A percentile compares a stretch with the other conserved stretches of the same genome.
Evolutionary conservation across 2,113 vertebrate species (phyloP).

Genomic region (Carettochelys insculpta): DNA sequence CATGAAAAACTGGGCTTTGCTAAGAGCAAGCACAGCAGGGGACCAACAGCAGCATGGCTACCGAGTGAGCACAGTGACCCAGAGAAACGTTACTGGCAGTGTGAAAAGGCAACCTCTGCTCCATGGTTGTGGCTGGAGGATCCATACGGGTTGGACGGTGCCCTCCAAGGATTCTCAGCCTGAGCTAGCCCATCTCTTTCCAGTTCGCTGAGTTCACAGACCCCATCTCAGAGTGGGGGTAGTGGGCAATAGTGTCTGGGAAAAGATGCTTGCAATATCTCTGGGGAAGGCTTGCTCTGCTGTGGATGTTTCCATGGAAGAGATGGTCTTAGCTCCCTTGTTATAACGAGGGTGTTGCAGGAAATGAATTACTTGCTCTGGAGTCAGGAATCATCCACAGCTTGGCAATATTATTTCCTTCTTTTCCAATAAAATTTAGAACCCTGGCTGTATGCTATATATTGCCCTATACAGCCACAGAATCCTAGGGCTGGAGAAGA

Average conservation of each 20-base stretch:
- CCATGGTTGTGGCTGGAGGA: background rate
- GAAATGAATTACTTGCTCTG: background rate
- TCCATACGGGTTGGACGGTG: background rate
- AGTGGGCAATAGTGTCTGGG: background rate
- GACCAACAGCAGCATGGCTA: background rate
- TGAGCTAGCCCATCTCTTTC: background rate
- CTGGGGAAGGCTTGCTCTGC: background rate
- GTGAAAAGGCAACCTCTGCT: no score
- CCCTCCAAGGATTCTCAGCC: background rate
- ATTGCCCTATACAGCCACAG: background rate
- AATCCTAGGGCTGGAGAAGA: no score
- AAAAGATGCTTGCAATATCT: background rate
- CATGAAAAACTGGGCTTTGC: background rate
- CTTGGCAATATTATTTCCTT: background rate
- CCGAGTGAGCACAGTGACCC: no score
- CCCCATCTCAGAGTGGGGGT: accelerated
- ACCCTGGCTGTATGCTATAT: background rate
- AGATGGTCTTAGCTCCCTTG: background rate
- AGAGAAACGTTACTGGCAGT: no score
- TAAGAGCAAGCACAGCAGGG: background rate
- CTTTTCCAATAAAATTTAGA: background rate
- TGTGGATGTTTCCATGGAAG: background rate
- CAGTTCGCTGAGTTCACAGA: background rate
- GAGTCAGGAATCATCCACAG: background rate
- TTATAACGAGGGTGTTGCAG: background rate